These are phyloP conservation scores for Triplophysa dalaica DNA, from an alignment of 2,113 vertebrate genomes.

Conservation along the genomic window DNA sequence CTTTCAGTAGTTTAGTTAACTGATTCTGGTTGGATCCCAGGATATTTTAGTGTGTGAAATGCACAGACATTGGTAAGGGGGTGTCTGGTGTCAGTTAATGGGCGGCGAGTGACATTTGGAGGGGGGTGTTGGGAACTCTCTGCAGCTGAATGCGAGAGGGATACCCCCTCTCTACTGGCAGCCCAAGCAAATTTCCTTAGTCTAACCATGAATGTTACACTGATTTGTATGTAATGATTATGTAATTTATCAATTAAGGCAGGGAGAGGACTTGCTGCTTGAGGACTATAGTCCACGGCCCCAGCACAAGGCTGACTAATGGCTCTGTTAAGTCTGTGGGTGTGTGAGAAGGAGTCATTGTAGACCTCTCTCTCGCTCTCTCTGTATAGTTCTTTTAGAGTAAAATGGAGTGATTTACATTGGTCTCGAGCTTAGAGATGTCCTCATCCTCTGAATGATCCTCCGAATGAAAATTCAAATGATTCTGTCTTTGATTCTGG, in stretches of 20 bases:
- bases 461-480: no score
- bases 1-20: no score
- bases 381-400: constrained; percentile 9
- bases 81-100: no score
- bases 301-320: constrained; percentile 43
- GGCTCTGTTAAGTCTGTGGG: constrained; percentile 44
- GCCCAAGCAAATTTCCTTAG: constrained; percentile 29
- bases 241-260: constrained; percentile 53
- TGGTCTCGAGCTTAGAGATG: constrained; percentile 17
- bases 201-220: constrained; percentile 45
- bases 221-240: constrained; percentile 46
- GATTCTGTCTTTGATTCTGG: no score
- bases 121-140: constrained; percentile 10
- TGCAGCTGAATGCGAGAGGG: background rate
- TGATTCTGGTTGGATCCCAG: background rate
- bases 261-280: constrained; percentile 34
- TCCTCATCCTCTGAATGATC: background rate
- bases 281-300: constrained; percentile 37
- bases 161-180: constrained; percentile 30
- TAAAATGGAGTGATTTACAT: constrained; percentile 43
- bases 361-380: constrained; percentile 17
- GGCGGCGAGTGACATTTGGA: no score
- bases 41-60: no score
- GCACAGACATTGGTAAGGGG: no score
- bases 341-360: constrained; percentile 45